Evolutionary conservation across 2,113 vertebrate genomes (phyloP).

Genomic region (Pampusana beccarii): DNA sequence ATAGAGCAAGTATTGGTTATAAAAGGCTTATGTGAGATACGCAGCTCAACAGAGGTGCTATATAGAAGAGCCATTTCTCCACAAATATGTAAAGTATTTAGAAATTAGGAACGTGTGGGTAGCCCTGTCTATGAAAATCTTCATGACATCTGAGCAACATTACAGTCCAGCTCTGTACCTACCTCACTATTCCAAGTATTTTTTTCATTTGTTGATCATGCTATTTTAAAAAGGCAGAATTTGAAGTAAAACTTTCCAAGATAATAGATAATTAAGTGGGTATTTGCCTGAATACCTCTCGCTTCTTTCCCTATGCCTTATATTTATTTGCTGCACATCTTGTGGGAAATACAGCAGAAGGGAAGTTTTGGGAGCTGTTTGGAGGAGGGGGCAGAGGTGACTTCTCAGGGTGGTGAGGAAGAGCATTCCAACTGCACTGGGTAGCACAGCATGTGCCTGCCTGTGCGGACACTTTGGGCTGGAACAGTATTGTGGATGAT

Average conservation of each 20-base stretch:
- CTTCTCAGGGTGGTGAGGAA: neutral
- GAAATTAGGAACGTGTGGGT: neutral
- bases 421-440: neutral
- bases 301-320: neutral
- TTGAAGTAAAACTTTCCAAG: neutral
- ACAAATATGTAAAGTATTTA: neutral
- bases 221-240: neutral
- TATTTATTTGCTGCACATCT: neutral
- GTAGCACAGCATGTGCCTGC: neutral
- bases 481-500: neutral
- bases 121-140: neutral
- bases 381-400: neutral
- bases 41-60: neutral
- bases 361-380: neutral
- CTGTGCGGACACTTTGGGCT: neutral
- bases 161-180: neutral
- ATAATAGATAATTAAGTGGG: neutral
- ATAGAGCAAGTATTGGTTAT: neutral
- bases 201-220: neutral
- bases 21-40: neutral
- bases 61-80: neutral
- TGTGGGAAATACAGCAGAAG: neutral
- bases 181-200: neutral
- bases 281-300: neutral
- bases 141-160: neutral